phyloP scores from a whole-genome alignment of 2,113 vertebrate genomes.

The Phyllostomus hastatus region DNA sequence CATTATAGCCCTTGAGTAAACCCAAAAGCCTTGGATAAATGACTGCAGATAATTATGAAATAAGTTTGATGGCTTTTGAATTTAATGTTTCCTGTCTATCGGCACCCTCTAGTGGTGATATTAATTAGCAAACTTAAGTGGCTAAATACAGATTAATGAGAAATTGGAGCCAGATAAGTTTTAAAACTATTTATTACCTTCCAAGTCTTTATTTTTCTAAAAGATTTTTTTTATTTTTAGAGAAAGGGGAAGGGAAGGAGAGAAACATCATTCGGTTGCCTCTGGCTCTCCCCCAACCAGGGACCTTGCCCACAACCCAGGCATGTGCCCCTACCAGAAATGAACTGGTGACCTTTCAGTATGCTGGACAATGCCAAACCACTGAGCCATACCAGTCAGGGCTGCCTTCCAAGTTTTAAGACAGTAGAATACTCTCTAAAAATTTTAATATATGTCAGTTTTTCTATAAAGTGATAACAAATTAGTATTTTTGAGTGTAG shows the following conservation, averaged over 20 bases:
- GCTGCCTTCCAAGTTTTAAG: background rate
- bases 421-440: background rate
- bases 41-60: background rate
- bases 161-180: background rate
- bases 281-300: too few relatives aligned
- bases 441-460: background rate
- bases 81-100: background rate
- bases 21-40: background rate
- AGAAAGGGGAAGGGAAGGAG: too few relatives aligned
- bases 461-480: slow-evolving; percentile 24
- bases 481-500: background rate
- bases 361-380: too few relatives aligned
- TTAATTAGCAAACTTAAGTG: slow-evolving; percentile 1
- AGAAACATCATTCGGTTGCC: too few relatives aligned
- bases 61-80: background rate
- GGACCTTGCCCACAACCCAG: too few relatives aligned
- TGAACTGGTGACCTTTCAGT: too few relatives aligned
- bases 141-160: background rate
- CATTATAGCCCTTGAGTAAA: background rate
- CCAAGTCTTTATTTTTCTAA: too few relatives aligned
- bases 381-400: too few relatives aligned
- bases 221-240: too few relatives aligned
- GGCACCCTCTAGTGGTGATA: slow-evolving; percentile 58
- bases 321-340: too few relatives aligned
- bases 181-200: background rate